These are phyloP conservation scores for Typhlomys cinereus DNA, from an alignment of 2,113 vertebrate genomes.

Conservation along the genomic window DNA sequence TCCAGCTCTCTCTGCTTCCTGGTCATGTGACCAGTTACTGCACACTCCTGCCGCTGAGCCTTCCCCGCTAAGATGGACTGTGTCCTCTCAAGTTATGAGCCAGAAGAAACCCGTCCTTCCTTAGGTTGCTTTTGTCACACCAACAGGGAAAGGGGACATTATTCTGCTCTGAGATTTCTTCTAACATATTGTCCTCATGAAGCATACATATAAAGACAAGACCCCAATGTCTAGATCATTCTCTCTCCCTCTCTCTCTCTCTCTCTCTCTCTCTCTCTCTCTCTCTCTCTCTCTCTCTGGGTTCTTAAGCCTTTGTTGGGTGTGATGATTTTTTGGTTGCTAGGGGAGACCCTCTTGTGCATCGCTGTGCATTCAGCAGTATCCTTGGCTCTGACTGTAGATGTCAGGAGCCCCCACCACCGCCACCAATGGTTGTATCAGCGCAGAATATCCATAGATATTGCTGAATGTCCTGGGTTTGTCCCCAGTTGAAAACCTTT, in stretches of 20 bases:
- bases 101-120: background rate
- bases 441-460: background rate
- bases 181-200: background rate
- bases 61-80: background rate
- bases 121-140: background rate
- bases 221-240: background rate
- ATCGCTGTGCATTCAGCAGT: fast-evolving
- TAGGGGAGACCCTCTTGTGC: background rate
- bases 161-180: background rate
- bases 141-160: too few relatives aligned
- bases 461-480: background rate
- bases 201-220: background rate
- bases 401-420: background rate
- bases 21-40: background rate
- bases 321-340: background rate
- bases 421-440: background rate
- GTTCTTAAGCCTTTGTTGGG: too few relatives aligned
- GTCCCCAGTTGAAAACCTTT: background rate
- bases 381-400: background rate
- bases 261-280: too few relatives aligned
- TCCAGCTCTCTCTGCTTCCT: background rate
- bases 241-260: too few relatives aligned
- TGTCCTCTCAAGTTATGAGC: background rate
- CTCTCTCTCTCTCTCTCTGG: too few relatives aligned
- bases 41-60: background rate